Percentiles rank a stretch among this genome's conserved stretches.
Evolutionary conservation across 2,797 vertebrate genomes (phyloP).

Genomic region (Mormyrus hasselquistii): DNA sequence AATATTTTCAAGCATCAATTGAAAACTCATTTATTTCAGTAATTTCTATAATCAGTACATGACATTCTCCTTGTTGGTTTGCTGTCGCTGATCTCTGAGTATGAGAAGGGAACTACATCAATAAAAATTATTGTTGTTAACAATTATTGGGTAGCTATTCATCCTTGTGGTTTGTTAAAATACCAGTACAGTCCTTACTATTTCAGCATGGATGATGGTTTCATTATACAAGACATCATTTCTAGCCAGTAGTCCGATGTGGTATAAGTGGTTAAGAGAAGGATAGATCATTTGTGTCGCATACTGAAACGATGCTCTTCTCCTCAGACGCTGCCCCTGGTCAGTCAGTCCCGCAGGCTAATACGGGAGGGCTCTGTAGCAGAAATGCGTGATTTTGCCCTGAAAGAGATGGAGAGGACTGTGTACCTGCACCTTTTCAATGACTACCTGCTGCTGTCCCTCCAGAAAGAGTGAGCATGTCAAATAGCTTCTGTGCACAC

Average conservation of each 20-base stretch:
- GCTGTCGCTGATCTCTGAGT: not conserved
- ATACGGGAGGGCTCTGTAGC: conserved; percentile 75
- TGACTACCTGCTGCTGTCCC: conserved; percentile 85
- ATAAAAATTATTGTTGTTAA: not conserved
- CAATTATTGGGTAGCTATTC: not conserved
- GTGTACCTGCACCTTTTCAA: conserved; percentile 92
- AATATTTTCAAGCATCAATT: not conserved
- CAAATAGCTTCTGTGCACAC: not conserved
- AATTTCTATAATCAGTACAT: not conserved
- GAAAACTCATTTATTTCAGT: not conserved
- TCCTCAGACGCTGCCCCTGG: conserved; percentile 83
- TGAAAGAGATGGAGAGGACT: conserved; percentile 73
- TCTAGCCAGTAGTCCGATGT: not conserved
- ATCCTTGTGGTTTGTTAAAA: not conserved
- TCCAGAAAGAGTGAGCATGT: conserved; percentile 83
- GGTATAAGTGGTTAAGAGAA: not conserved
- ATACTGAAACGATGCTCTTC: not conserved
- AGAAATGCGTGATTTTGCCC: conserved; percentile 63
- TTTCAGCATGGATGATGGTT: not conserved
- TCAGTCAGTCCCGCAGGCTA: conserved; percentile 87
- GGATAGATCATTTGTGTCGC: not conserved
- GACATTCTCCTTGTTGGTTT: not conserved
- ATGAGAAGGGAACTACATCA: not conserved
- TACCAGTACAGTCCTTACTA: not conserved
- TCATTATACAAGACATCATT: not conserved